Conservation (phyloP, 2,113 vertebrate species). For the Hemiscyllium ocellatum region DNA sequence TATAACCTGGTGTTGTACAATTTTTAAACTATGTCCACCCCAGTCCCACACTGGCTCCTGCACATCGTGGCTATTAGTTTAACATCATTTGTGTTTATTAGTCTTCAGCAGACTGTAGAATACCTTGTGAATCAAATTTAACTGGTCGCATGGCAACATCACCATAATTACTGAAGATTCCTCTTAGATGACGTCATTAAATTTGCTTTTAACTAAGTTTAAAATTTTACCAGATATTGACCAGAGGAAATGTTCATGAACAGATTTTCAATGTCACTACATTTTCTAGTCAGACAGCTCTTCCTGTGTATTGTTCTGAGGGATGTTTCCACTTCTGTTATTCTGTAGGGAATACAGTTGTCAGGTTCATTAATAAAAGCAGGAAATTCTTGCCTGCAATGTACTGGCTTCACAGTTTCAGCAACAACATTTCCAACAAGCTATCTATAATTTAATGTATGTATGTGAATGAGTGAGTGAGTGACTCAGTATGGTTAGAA, state of each 20-base stretch:
- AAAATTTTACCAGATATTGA: not conserved
- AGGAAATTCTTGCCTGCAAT: not conserved
- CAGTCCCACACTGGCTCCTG: no score
- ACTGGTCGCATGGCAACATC: not conserved
- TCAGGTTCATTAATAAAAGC: not conserved
- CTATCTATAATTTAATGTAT: no score
- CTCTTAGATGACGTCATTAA: not conserved
- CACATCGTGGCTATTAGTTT: no score
- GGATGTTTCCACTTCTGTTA: not conserved
- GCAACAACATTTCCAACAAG: not conserved
- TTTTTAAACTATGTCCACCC: no score
- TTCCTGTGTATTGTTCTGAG: not conserved
- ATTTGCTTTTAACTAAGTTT: not conserved
- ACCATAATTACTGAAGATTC: not conserved
- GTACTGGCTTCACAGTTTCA: not conserved
- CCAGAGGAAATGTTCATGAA: not conserved
- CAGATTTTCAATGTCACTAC: not conserved
- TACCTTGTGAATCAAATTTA: not conserved
- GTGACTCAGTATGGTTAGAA: no score
- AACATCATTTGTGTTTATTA: not conserved
- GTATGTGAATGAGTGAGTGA: no score
- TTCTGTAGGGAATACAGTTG: not conserved
- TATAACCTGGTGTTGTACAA: no score
- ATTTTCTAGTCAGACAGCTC: not conserved
- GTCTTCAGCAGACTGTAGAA: not conserved